phyloP scores from a whole-genome alignment of 2,888 invertebrate genomes.

The Hypselothyrea guttata region DNA sequence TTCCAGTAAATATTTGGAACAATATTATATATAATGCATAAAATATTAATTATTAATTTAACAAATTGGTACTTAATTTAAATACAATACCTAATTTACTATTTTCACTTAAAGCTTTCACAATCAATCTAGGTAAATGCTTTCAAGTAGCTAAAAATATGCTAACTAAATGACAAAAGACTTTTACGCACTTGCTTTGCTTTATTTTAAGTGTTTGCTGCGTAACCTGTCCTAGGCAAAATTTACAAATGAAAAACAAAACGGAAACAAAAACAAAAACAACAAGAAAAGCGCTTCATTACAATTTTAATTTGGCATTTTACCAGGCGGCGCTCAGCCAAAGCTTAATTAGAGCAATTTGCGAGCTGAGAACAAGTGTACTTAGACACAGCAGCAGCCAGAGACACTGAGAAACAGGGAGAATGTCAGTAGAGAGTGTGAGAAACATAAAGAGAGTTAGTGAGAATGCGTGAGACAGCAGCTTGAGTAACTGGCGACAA shows the following conservation, averaged over 20 bases:
- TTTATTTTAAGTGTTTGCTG: neutral
- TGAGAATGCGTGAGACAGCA: neutral
- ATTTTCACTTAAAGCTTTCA: neutral
- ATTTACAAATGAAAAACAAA: constrained; percentile 9
- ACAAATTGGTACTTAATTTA: too few species aligned
- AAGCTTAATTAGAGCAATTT: constrained; percentile 73
- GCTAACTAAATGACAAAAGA: constrained; percentile 1
- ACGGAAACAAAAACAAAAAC: constrained; percentile 7
- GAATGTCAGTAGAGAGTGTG: neutral
- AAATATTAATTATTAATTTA: too few species aligned
- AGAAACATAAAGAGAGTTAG: constrained; percentile 1
- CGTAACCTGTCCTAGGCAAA: neutral
- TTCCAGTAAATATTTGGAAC: too few species aligned
- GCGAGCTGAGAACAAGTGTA: constrained; percentile 57
- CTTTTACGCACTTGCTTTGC: neutral
- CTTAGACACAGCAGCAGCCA: constrained; percentile 31
- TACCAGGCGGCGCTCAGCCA: constrained; percentile 39
- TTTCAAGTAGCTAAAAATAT: neutral
- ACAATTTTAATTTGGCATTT: constrained; percentile 72
- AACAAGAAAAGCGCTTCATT: constrained; percentile 56
- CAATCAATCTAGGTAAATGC: neutral
- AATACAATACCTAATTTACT: too few species aligned
- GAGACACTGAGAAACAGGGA: neutral
- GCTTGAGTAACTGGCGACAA: constrained; percentile 51
- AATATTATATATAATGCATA: too few species aligned